Percentiles rank a stretch among this genome's conserved stretches.
Evolutionary conservation across 35 echinoderm and acorn worm species (phyloP).

Genomic region (Diadema setosum): DNA sequence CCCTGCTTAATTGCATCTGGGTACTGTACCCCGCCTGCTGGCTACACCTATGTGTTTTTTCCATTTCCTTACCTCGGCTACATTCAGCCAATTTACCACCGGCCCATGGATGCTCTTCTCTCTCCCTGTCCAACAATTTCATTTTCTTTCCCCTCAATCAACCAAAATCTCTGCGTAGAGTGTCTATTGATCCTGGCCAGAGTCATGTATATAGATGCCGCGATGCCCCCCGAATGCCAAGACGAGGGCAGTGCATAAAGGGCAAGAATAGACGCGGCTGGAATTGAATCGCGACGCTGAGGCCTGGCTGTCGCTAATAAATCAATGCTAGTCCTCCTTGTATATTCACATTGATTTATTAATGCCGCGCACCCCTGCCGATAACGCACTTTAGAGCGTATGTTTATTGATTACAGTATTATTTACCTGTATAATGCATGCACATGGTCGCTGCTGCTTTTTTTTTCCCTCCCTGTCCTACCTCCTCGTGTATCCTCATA

Average conservation of each 20-base stretch:
- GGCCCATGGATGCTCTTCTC: neutral
- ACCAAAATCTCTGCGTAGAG: neutral
- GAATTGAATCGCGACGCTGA: neutral
- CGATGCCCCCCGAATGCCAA: neutral
- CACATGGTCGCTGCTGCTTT: neutral
- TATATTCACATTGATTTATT: conserved; percentile 29
- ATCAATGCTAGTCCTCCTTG: conserved; percentile 12
- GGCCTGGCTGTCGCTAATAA: neutral
- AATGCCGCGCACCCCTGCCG: conserved; percentile 1
- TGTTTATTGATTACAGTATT: conserved; percentile 11
- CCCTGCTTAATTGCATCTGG: conserved; percentile 5
- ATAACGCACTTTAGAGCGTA: conserved; percentile 5
- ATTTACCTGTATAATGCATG: neutral
- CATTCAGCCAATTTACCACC: neutral
- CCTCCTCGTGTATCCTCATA: no score
- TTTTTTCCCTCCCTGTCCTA: no score
- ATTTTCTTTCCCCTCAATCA: conserved; percentile 10
- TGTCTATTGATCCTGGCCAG: neutral
- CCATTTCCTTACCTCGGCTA: neutral
- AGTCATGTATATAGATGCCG: conserved; percentile 18
- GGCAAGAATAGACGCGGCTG: neutral
- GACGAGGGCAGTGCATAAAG: neutral
- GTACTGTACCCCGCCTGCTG: no score
- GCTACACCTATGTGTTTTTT: neutral
- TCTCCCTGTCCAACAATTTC: neutral